phyloP scores from a whole-genome alignment of 2,888 invertebrate species.

The Emmelina monodactyla region DNA sequence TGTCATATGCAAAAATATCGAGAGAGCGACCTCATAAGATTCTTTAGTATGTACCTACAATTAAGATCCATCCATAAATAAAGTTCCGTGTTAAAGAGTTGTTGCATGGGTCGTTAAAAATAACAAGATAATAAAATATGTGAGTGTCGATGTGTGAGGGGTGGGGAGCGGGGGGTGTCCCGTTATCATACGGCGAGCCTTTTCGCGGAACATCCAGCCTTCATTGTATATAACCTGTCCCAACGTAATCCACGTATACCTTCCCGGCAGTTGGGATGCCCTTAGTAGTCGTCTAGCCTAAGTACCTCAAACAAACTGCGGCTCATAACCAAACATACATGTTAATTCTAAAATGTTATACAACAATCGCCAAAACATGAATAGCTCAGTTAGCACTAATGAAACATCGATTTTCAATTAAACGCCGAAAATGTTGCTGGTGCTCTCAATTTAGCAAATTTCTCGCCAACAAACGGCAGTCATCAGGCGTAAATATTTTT shows the following conservation, averaged over 20 bases:
- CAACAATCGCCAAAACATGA: too few species aligned
- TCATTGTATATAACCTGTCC: conserved; percentile 1
- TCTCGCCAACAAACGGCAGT: neutral
- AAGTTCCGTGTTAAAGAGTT: conserved; percentile 17
- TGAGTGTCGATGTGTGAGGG: conserved; percentile 18
- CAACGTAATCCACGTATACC: neutral
- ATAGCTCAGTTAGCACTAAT: too few species aligned
- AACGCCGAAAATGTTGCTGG: too few species aligned
- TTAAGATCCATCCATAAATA: conserved; percentile 19
- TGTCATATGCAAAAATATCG: neutral
- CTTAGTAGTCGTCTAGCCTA: too few species aligned
- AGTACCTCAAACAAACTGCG: too few species aligned
- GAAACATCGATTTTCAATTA: too few species aligned
- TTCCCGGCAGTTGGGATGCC: too few species aligned
- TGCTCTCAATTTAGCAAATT: too few species aligned
- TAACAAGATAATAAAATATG: conserved; percentile 27
- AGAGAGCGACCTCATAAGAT: neutral
- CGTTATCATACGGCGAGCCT: conserved; percentile 17
- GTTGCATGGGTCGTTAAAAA: conserved; percentile 27
- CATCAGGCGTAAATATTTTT: neutral
- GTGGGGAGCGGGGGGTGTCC: conserved; percentile 13
- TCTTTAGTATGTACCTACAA: conserved; percentile 12
- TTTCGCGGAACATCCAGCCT: neutral
- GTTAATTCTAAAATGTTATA: too few species aligned
- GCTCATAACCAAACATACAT: too few species aligned